Base-by-base conservation (phyloP, 35 echinoderm and acorn worm genomes). In the Apostichopus japonicus region DNA sequence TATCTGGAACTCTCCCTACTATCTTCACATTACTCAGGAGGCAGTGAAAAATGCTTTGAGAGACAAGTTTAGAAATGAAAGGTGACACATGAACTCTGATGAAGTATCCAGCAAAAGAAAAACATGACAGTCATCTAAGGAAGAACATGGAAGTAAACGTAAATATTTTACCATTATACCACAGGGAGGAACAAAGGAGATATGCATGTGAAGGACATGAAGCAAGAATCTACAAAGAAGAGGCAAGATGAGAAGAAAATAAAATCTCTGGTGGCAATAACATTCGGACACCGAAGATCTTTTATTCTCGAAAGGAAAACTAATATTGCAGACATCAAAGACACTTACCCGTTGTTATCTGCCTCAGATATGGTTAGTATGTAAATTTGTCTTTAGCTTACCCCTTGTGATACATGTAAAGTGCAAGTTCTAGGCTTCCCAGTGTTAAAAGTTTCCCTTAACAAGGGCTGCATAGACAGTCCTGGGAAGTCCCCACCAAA, bases 31-130 rank as follows among this genome's bases (percentile, higher is more conserved):
- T 33, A 33, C 27, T 33, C 27, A 33, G 27, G 27, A 33, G 1
- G 27, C 27, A 33, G 27, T 33, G 27, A 33, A 33, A 2, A 77
- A 77, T 77, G 11, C 73, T 11, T 24, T 77, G 8, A 77, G 16
- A 77, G 73, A 77, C 16, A 77, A 77, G 24, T 77, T 77, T 77
- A 9, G 73, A 77, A 77, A 77, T 77, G 73, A 77, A 77, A 77
- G 73, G 15, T 0, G 11, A 17, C 73, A 77, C 15, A 77, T 77
- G 73, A 77, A 17, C 15, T 11, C 73, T 6, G 24, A 77, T 17
- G 2, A 11, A 17, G 73, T 77, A 6, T 11, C 24, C 6, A 77
- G 24, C 0, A 77, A 77, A 77, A 77, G 73, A 17, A 77, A 17
- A 17, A 5, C 19, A 17, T n/a, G 1, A n/a, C 67, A 72, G n/a